Percentiles rank a stretch among this genome's conserved stretches.
These are phyloP conservation scores for Meles meles DNA, from an alignment of 2,113 vertebrate genomes.

Conservation along the genomic window DNA sequence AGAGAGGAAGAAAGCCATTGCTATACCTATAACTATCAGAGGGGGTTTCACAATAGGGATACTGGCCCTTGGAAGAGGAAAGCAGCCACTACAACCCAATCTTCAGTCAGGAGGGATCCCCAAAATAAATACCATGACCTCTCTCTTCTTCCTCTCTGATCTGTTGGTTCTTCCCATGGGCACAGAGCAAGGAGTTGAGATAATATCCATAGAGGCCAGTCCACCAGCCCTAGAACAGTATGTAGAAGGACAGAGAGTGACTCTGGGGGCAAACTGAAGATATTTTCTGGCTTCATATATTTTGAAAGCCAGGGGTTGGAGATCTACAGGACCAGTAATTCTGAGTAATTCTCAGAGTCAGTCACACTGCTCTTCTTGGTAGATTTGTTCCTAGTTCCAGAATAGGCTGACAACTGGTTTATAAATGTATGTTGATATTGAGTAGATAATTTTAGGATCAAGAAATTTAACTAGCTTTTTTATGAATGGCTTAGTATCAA, in stretches of 20 bases:
- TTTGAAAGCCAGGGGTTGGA: neutral
- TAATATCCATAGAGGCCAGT: neutral
- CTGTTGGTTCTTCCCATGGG: neutral
- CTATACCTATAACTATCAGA: neutral
- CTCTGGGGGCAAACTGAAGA: neutral
- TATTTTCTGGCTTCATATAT: neutral
- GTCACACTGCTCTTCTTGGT: neutral
- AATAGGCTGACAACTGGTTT: neutral
- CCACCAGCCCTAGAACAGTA: neutral
- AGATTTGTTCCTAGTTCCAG: neutral
- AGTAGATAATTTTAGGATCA: neutral
- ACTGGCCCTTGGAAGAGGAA: neutral
- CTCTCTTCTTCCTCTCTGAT: neutral
- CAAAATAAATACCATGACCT: neutral
- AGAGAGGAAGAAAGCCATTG: neutral
- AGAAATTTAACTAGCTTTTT: neutral
- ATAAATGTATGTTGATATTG: neutral
- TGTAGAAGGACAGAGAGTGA: rapidly evolving
- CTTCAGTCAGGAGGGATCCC: neutral
- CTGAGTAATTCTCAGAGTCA: neutral
- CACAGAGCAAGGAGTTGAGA: neutral
- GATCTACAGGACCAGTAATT: neutral
- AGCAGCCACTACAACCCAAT: neutral
- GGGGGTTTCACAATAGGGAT: neutral
- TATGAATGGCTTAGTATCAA: neutral